Conservation (phyloP, 23 tunicate species). For the Trididemnum miniatum region DNA sequence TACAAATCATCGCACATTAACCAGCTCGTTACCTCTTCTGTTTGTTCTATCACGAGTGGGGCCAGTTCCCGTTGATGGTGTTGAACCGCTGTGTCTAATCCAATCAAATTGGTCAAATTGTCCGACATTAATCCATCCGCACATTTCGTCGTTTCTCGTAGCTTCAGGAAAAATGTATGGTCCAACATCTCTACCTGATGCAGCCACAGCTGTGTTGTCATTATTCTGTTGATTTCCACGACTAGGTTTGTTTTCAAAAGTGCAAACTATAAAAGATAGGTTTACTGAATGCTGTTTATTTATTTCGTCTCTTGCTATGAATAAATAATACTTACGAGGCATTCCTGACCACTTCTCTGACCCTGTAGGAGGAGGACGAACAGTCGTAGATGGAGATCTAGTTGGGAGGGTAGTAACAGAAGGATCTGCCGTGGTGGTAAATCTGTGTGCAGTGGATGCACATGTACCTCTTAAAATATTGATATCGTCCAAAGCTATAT, state of each 20-base stretch:
- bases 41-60: background rate
- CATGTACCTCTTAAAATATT: no score
- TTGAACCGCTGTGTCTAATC: background rate
- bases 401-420: no score
- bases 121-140: background rate
- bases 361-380: no score
- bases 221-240: background rate
- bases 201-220: background rate
- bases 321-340: no score
- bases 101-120: background rate
- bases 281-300: no score
- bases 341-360: no score
- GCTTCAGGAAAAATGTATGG: background rate
- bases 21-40: conserved; percentile 1
- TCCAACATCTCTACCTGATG: background rate
- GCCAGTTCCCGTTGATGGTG: background rate
- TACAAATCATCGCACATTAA: no score
- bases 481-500: no score
- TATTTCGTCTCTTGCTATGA: no score
- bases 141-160: background rate
- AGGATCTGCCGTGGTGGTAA: no score
- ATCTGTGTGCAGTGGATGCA: no score
- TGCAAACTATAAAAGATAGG: conserved; percentile 59
- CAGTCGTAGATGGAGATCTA: no score
- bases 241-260: conserved; percentile 33